These are phyloP conservation scores for Grammomys surdaster DNA, from an alignment of 2,113 vertebrate species.

Conservation along the genomic window DNA sequence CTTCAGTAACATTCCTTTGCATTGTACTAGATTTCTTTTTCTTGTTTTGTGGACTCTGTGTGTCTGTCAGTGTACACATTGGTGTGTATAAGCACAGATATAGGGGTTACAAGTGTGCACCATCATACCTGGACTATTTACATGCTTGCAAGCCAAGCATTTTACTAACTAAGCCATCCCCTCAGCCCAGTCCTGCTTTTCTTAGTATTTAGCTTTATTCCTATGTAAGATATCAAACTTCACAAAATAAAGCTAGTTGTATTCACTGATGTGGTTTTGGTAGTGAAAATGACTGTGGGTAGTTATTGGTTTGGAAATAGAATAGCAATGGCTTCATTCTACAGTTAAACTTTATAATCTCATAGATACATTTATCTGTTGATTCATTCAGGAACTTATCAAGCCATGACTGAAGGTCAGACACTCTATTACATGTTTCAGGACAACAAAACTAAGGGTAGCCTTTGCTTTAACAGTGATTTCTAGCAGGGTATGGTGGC, in stretches of 20 bases:
- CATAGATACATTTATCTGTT: not conserved
- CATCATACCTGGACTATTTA: no score
- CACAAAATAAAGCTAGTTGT: conserved; percentile 17
- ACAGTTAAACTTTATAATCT: not conserved
- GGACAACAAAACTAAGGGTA: not conserved
- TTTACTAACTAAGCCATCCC: no score
- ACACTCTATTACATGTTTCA: not conserved
- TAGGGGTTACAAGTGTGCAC: not conserved
- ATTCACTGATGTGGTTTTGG: conserved; percentile 8
- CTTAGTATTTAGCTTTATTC: not conserved
- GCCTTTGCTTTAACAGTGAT: not conserved
- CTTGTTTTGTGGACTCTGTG: not conserved
- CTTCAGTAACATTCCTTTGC: not conserved
- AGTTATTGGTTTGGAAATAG: conserved; percentile 17
- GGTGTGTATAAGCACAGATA: not conserved
- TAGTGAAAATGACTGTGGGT: not conserved
- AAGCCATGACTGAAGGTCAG: not conserved
- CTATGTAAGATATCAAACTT: not conserved
- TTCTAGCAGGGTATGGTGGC: not conserved
- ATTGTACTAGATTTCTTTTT: conserved; percentile 5
- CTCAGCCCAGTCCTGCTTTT: not conserved
- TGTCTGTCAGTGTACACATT: not conserved
- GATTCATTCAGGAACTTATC: conserved; percentile 5
- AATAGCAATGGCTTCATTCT: not conserved
- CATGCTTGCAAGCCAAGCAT: not conserved